Percentiles rank a stretch among this genome's conserved stretches.
Conservation (phyloP, 2,797 vertebrate genomes). For the Esox lucius region DNA sequence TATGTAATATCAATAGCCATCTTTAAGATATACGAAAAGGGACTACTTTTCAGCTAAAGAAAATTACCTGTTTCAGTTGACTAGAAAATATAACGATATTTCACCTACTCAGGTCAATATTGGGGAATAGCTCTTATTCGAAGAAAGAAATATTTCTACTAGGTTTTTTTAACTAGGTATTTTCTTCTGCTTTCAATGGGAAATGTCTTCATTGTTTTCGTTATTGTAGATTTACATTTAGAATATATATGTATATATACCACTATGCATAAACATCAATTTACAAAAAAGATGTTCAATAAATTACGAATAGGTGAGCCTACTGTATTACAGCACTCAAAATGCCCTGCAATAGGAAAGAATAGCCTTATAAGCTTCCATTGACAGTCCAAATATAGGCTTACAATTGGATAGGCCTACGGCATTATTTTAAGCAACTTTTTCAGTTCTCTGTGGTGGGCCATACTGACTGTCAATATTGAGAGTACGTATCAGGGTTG, state of each 20-base stretch:
- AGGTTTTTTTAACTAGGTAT: background rate
- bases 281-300: too few species aligned
- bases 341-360: background rate
- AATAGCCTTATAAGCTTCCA: background rate
- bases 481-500: constrained; percentile 12
- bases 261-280: background rate
- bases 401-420: background rate
- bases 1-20: background rate
- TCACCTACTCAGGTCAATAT: background rate
- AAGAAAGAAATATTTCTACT: background rate
- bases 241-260: background rate
- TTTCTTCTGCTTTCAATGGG: background rate
- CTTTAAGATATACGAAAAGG: background rate
- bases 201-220: background rate
- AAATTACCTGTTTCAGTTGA: background rate
- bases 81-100: background rate
- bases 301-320: background rate
- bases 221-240: background rate
- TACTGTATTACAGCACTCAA: background rate
- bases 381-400: background rate
- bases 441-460: constrained; percentile 13
- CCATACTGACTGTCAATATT: constrained; percentile 11
- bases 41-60: background rate
- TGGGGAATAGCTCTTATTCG: background rate
- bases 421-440: background rate